Evolutionary conservation across 2,113 vertebrate genomes (phyloP), one percentile per base, ranked within the genome.

Genomic region (Oryzias melastigma): DNA sequence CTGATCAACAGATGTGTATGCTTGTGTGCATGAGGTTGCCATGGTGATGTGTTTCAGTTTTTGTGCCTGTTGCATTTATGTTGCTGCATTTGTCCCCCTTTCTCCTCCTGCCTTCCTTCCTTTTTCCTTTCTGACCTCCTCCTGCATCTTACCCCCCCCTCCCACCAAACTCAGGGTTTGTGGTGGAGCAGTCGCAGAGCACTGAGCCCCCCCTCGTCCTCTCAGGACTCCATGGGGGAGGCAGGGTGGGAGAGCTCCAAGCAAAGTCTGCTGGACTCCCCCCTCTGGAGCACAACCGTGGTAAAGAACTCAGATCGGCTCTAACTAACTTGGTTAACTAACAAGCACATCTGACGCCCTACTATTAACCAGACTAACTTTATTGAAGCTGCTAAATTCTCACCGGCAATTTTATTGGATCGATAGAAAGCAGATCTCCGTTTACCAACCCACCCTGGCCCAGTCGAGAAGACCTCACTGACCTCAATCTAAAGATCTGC

Each of bases 201-300:
- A 71, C 88, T 94, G 85, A 96, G 94, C 91, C 95, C 95, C 82
- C 95, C 94, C 89, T 95, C 94, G 68, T 97, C 95, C 93, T 95
- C 95, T 91, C 93, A 95, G 89, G 96, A 98, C 87, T 93, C 91
- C 90, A 91, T 86, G 74, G 95, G 95, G 87, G 93, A 95, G 90
- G 95, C 95, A 83, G 93, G 93, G 89, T 94, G 93, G 93, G 95
- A 97, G 77, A 92, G 91, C 91, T 92, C 93, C 91, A 96, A 94
- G 91, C 90, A 90, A 91, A 93, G 92, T 84, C 94, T 91, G 83
- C 90, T 90, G 78, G 93, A 93, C 90, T 92, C 91, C 88, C 90
- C 92, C 89, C 89, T 95, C 81, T 99, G 97, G 96, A 97, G 92
- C 94, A 92, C 94, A 91, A 97, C 93, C 97, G 93, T 96, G 97